Conservation (phyloP, 2,113 vertebrate genomes). For the Lota lota region DNA sequence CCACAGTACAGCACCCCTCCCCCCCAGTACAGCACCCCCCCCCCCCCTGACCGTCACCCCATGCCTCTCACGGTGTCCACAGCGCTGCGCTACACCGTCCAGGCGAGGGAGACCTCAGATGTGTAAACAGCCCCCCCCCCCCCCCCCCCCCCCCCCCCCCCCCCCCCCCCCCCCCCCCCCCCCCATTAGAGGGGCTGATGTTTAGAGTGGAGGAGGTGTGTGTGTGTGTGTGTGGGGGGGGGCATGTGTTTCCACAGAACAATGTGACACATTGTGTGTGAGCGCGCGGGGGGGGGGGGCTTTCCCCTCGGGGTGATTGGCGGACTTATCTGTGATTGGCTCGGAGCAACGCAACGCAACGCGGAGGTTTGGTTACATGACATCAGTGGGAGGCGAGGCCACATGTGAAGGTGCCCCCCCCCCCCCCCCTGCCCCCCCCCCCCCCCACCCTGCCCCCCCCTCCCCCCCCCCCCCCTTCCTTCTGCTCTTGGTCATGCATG, state of each 20-base stretch:
- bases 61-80: conserved; percentile 13
- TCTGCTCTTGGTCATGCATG: background rate
- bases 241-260: background rate
- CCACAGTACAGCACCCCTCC: no score
- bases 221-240: background rate
- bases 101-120: conserved; percentile 37
- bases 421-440: background rate
- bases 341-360: background rate
- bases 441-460: no score
- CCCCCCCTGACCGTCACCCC: background rate
- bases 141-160: no score
- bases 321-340: conserved; percentile 1
- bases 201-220: conserved; percentile 33
- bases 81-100: conserved; percentile 50
- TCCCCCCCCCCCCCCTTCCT: background rate
- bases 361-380: background rate
- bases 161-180: no score
- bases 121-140: conserved; percentile 48
- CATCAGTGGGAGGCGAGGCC: background rate
- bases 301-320: background rate
- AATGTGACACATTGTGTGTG: background rate
- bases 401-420: background rate
- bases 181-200: conserved; percentile 13
- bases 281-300: background rate
- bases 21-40: no score